phyloP scores from a whole-genome alignment of 2,888 invertebrate genomes.

The Drosophila paranaensis region DNA sequence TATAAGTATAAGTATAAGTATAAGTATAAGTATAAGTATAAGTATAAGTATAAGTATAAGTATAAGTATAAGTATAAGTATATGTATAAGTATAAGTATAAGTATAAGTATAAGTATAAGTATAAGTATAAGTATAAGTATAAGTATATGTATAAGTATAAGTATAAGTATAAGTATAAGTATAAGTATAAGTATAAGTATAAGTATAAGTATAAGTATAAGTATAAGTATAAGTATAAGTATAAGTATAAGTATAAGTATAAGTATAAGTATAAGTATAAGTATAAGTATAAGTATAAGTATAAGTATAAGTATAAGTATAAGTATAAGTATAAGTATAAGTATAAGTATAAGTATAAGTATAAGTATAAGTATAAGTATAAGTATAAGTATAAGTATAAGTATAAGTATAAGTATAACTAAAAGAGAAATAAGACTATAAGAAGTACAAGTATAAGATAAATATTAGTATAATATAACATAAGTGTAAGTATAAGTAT shows the following conservation, averaged over 20 bases:
- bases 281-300: background rate
- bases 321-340: background rate
- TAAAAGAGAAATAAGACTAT: too few relatives aligned
- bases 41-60: constrained; percentile 1
- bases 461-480: too few relatives aligned
- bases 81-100: background rate
- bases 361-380: constrained; percentile 1
- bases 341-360: background rate
- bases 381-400: background rate
- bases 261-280: constrained; percentile 7
- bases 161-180: constrained; percentile 1
- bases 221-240: background rate
- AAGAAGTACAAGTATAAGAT: too few relatives aligned
- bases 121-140: constrained; percentile 1
- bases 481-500: too few relatives aligned
- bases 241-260: background rate
- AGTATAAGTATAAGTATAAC: too few relatives aligned
- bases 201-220: background rate
- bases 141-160: background rate
- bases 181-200: background rate
- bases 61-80: background rate
- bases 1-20: constrained; percentile 7
- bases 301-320: constrained; percentile 4
- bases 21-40: background rate
- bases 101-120: background rate